phyloP scores from a whole-genome alignment of 2,888 invertebrate species.

The Parnassius apollo region DNA sequence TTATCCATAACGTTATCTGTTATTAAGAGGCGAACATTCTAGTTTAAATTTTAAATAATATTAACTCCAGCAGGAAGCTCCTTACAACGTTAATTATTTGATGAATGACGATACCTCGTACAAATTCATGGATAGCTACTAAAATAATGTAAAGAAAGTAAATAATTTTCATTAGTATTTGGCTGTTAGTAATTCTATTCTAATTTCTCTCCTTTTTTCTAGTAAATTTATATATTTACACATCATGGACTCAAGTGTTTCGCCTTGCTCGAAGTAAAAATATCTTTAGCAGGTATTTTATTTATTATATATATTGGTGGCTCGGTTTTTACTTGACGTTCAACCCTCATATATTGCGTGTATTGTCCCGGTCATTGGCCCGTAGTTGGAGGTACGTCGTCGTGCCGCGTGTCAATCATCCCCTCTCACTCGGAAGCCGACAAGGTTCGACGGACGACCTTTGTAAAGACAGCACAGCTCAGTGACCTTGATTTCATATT shows the following conservation, averaged over 20 bases:
- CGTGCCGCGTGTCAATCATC: slow-evolving; percentile 57
- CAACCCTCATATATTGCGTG: slow-evolving; percentile 15
- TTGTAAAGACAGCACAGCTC: slow-evolving; percentile 35
- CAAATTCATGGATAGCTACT: too few species aligned
- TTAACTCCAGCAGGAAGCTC: slow-evolving; percentile 13
- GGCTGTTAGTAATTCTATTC: too few species aligned
- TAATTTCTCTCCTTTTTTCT: background rate
- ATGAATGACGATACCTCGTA: background rate
- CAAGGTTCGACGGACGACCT: slow-evolving; percentile 63
- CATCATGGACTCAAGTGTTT: too few species aligned
- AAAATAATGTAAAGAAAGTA: too few species aligned
- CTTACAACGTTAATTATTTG: slow-evolving; percentile 19
- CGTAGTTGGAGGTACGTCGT: slow-evolving; percentile 39
- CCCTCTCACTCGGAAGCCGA: slow-evolving; percentile 53
- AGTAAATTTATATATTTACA: background rate
- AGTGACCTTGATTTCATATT: slow-evolving; percentile 56
- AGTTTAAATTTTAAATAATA: slow-evolving; percentile 3
- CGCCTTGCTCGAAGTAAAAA: too few species aligned
- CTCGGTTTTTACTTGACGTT: background rate
- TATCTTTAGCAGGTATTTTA: too few species aligned
- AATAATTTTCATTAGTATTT: too few species aligned
- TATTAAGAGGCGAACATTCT: slow-evolving; percentile 12
- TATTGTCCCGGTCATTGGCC: slow-evolving; percentile 46
- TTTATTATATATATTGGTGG: too few species aligned
- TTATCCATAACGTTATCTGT: slow-evolving; percentile 32